Evolutionary conservation across 1,140 invertebrate species (phyloP).

Genomic region (Anastrepha obliqua): DNA sequence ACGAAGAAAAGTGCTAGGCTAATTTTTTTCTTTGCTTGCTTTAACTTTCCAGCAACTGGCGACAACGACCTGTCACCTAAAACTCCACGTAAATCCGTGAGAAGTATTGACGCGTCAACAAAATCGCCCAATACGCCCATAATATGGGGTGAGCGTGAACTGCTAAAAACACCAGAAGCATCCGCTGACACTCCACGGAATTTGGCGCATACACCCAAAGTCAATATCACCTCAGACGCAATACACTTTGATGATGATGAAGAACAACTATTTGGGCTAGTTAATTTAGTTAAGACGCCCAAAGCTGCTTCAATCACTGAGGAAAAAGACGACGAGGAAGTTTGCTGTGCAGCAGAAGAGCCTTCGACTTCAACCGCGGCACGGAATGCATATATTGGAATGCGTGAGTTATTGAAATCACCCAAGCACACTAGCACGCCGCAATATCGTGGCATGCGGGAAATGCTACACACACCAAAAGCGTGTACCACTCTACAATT

Average conservation of each 20-base stretch:
- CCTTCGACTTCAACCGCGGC: not conserved
- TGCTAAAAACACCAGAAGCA: constrained; percentile 51
- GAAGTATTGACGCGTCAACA: not conserved
- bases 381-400: not conserved
- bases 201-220: constrained; percentile 47
- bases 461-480: constrained; percentile 54
- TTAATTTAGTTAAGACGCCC: constrained; percentile 53
- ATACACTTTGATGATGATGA: not conserved
- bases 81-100: not conserved
- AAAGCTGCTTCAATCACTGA: not conserved
- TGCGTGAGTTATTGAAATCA: constrained; percentile 49
- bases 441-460: constrained; percentile 57
- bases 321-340: not conserved
- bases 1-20: no score
- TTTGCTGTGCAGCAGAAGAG: not conserved
- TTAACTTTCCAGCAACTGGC: not conserved
- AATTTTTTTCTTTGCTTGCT: no score
- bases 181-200: not conserved
- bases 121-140: constrained; percentile 34
- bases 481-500: constrained; percentile 62
- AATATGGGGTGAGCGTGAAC: constrained; percentile 35
- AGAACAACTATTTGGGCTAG: not conserved
- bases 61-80: not conserved
- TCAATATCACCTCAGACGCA: not conserved
- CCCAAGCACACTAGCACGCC: constrained; percentile 64